These are phyloP conservation scores for Heliconius hewitsoni DNA, from an alignment of 1,140 invertebrate genomes.

Conservation along the genomic window DNA sequence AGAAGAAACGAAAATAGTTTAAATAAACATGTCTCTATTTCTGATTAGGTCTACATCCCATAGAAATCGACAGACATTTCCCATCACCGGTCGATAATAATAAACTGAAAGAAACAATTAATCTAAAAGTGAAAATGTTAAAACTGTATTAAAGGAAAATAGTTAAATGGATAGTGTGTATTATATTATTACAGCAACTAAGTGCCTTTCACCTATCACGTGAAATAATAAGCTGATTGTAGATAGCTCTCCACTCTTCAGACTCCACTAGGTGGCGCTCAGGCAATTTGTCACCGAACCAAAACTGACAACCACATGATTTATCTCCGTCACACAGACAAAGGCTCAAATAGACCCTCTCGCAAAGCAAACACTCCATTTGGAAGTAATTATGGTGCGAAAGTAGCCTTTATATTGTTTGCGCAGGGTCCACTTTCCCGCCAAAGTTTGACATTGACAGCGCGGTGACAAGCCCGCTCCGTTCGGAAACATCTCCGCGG, in stretches of 20 bases:
- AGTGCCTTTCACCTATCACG: conserved; percentile 35
- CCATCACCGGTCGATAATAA: not conserved
- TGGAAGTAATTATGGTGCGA: conserved; percentile 59
- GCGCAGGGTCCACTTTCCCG: conserved; percentile 61
- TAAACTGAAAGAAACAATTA: not conserved
- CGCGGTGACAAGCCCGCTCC: conserved; percentile 56
- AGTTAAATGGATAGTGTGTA: not conserved
- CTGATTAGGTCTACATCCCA: no score
- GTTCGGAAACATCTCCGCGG: conserved; percentile 65
- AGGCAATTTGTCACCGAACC: conserved; percentile 74
- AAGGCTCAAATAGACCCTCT: conserved; percentile 74
- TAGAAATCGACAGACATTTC: no score
- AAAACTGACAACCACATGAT: conserved; percentile 72
- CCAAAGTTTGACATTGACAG: conserved; percentile 55
- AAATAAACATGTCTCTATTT: no score
- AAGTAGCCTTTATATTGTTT: conserved; percentile 59
- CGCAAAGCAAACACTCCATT: conserved; percentile 72
- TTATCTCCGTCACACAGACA: conserved; percentile 68
- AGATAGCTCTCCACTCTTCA: conserved; percentile 38
- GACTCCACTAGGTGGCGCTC: conserved; percentile 55
- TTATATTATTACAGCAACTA: conserved; percentile 18
- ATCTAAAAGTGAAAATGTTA: not conserved
- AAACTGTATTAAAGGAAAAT: not conserved
- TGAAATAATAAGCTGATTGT: conserved; percentile 36
- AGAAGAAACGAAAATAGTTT: no score